Percentiles rank a stretch among this genome's conserved stretches.
phyloP scores from a whole-genome alignment of 2,113 vertebrate genomes.

The Chiloscyllium plagiosum region DNA sequence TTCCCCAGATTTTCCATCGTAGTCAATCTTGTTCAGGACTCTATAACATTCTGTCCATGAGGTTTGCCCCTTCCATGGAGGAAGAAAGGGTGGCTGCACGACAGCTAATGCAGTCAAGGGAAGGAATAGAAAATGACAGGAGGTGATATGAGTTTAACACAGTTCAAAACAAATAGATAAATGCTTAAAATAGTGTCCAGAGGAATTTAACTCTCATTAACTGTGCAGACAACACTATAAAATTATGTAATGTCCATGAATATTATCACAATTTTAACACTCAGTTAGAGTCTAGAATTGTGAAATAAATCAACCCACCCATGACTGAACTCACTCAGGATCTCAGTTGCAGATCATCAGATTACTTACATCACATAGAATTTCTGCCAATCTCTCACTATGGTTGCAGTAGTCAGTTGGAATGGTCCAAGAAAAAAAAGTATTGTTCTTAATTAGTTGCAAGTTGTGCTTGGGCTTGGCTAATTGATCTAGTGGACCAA shows the following conservation, averaged over 20 bases:
- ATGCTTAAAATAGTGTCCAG: not conserved
- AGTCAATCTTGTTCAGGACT: too few relatives aligned
- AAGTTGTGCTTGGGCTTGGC: not conserved
- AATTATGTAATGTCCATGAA: not conserved
- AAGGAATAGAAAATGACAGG: not conserved
- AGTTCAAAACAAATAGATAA: not conserved
- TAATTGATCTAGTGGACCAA: not conserved
- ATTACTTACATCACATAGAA: not conserved
- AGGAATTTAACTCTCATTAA: not conserved
- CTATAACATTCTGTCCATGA: too few relatives aligned
- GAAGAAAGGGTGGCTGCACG: not conserved
- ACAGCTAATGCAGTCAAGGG: not conserved
- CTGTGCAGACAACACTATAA: not conserved
- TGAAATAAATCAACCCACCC: not conserved
- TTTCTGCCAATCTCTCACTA: not conserved
- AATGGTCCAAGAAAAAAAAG: not conserved
- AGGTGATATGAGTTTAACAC: not conserved
- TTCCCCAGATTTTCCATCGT: too few relatives aligned
- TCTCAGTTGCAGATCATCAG: not conserved
- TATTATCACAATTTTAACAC: not conserved
- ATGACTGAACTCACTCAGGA: not conserved
- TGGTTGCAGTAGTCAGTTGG: not conserved
- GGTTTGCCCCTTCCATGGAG: not conserved
- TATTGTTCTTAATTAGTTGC: not conserved
- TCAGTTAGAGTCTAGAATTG: not conserved